These are phyloP conservation scores for Limenitis camilla DNA, from an alignment of 2,888 invertebrate genomes.

Conservation along the genomic window DNA sequence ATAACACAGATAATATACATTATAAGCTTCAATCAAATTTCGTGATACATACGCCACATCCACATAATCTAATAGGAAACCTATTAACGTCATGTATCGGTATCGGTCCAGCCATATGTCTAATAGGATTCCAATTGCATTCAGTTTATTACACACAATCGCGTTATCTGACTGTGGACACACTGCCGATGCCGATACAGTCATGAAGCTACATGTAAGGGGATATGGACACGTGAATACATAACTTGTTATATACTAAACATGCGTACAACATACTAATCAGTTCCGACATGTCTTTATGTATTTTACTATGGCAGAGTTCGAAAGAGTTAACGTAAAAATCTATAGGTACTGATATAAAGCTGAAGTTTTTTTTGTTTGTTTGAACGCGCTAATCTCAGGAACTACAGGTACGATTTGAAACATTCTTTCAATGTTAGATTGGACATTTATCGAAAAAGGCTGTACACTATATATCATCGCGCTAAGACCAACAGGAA, in stretches of 20 bases:
- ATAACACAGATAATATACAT: not conserved
- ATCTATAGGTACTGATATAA: no score
- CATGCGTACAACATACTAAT: no score
- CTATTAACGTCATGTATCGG: conserved; percentile 54
- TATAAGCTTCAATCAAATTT: conserved; percentile 26
- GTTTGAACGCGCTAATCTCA: no score
- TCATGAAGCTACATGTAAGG: conserved; percentile 35
- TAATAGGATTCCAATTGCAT: conserved; percentile 64
- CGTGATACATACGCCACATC: conserved; percentile 29
- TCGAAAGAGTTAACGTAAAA: no score
- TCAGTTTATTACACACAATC: conserved; percentile 63
- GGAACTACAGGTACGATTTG: no score
- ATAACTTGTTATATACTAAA: not conserved
- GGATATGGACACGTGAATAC: not conserved
- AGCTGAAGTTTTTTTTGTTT: no score
- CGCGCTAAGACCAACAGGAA: no score
- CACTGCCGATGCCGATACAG: conserved; percentile 28
- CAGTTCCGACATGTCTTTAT: no score
- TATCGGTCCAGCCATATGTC: conserved; percentile 51
- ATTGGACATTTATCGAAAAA: no score
- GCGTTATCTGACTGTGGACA: conserved; percentile 39
- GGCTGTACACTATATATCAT: no score
- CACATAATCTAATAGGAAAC: conserved; percentile 49
- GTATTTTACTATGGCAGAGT: no score
- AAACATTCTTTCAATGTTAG: no score